Conservation (phyloP, 2,888 invertebrate genomes). For the Diarsia rubi region DNA sequence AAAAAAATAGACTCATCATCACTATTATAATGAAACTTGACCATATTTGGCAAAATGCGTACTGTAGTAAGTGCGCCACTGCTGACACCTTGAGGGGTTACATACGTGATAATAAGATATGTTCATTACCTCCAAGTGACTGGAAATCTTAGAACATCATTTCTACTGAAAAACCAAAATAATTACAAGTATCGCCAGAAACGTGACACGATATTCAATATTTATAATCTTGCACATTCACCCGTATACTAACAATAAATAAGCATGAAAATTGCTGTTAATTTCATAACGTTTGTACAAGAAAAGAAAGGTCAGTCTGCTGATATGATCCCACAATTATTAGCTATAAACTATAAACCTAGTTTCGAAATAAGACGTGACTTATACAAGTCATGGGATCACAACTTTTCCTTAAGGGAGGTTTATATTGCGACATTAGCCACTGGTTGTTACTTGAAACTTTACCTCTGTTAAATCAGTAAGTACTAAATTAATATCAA, state of each 20-base stretch:
- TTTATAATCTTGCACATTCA: slow-evolving; percentile 2
- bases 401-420: slow-evolving; percentile 49
- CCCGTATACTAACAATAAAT: slow-evolving; percentile 32
- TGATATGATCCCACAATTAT: slow-evolving; percentile 60
- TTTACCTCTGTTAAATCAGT: not conserved
- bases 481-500: not conserved
- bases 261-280: slow-evolving; percentile 41
- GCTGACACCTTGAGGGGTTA: too few relatives aligned
- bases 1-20: too few relatives aligned
- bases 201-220: slow-evolving; percentile 1
- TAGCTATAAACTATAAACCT: slow-evolving; percentile 53
- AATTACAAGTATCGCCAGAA: slow-evolving; percentile 4
- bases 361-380: slow-evolving; percentile 59
- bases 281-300: slow-evolving; percentile 43
- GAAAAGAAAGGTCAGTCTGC: slow-evolving; percentile 55
- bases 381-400: slow-evolving; percentile 49
- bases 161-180: not conserved
- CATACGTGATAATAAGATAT: not conserved
- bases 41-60: not conserved
- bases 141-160: not conserved
- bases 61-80: too few relatives aligned
- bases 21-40: too few relatives aligned
- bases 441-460: slow-evolving; percentile 1
- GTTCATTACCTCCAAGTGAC: not conserved
- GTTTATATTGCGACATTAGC: slow-evolving; percentile 27